Percentiles rank a stretch among this genome's conserved stretches.
Conservation (phyloP, 1,140 invertebrate genomes). For the Diabrotica virgifera region DNA sequence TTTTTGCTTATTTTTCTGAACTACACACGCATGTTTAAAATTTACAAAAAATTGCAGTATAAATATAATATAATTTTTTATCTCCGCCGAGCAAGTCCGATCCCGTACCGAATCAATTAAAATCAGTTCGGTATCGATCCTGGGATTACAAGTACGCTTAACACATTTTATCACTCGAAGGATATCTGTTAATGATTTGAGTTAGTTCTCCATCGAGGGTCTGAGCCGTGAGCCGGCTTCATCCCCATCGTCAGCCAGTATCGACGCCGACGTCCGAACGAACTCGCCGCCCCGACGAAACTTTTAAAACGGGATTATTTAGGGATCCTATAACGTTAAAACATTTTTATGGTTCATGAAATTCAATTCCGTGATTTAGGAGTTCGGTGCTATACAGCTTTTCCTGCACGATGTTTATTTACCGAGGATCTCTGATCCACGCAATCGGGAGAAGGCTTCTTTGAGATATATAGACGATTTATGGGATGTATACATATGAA, state of each 20-base stretch:
- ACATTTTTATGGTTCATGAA: conserved; percentile 14
- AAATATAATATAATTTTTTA: too few relatives aligned
- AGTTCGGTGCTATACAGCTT: neutral
- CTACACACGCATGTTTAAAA: too few relatives aligned
- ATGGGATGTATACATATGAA: neutral
- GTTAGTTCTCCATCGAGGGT: conserved; percentile 7
- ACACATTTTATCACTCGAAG: conserved; percentile 14
- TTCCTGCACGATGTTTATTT: conserved; percentile 4
- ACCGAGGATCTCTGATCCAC: neutral
- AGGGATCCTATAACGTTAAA: conserved; percentile 11
- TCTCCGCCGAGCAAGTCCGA: too few relatives aligned
- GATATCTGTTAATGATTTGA: conserved; percentile 15
- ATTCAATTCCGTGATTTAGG: conserved; percentile 7
- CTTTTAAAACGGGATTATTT: conserved; percentile 13
- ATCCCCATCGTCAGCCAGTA: neutral
- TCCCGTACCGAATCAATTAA: neutral
- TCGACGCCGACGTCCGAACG: neutral
- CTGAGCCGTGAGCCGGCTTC: neutral
- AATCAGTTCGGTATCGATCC: conserved; percentile 15
- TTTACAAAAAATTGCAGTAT: too few relatives aligned
- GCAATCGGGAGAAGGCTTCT: neutral
- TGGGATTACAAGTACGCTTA: conserved; percentile 6
- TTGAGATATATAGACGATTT: neutral
- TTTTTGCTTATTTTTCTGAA: too few relatives aligned
- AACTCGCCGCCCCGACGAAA: neutral